Conservation (phyloP, 2,113 vertebrate genomes). For the Takifugu bimaculatus region DNA sequence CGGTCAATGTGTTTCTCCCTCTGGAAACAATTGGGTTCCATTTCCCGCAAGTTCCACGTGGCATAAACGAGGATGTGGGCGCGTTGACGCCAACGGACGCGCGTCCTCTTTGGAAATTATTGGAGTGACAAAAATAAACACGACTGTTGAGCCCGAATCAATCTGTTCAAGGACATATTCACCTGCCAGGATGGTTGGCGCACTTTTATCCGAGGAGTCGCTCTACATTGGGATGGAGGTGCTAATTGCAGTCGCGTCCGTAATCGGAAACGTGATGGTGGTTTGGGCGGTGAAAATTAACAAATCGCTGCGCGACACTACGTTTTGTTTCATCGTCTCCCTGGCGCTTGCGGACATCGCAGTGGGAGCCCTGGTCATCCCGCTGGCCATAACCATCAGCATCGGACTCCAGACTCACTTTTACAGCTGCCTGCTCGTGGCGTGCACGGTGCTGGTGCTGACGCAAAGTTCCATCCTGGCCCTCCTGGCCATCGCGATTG, state of each 20-base stretch:
- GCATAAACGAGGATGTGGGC: background rate
- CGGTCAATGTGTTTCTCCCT: background rate
- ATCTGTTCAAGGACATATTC: constrained; percentile 8
- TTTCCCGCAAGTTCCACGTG: background rate
- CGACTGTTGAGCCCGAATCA: constrained; percentile 1
- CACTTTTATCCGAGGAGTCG: constrained; percentile 76
- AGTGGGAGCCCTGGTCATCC: constrained; percentile 93
- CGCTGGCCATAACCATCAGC: constrained; percentile 92
- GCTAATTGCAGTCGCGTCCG: constrained; percentile 87
- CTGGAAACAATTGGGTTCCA: constrained; percentile 20
- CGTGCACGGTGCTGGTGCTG: constrained; percentile 93
- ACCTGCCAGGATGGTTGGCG: constrained; percentile 73
- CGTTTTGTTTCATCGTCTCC: constrained; percentile 95
- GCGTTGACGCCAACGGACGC: constrained; percentile 14
- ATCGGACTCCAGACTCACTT: constrained; percentile 89
- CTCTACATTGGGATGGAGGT: constrained; percentile 94
- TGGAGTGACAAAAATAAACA: background rate
- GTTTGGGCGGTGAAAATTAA: constrained; percentile 98
- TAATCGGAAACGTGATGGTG: constrained; percentile 94
- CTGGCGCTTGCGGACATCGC: constrained; percentile 94
- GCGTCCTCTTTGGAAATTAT: constrained; percentile 17
- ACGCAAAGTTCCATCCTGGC: constrained; percentile 98
- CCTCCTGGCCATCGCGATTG: constrained; percentile 91
- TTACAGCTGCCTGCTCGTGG: constrained; percentile 92
- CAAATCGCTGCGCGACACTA: constrained; percentile 88